phyloP scores from a whole-genome alignment of 1,140 invertebrate species.

The Lepeophtheirus salmonis region DNA sequence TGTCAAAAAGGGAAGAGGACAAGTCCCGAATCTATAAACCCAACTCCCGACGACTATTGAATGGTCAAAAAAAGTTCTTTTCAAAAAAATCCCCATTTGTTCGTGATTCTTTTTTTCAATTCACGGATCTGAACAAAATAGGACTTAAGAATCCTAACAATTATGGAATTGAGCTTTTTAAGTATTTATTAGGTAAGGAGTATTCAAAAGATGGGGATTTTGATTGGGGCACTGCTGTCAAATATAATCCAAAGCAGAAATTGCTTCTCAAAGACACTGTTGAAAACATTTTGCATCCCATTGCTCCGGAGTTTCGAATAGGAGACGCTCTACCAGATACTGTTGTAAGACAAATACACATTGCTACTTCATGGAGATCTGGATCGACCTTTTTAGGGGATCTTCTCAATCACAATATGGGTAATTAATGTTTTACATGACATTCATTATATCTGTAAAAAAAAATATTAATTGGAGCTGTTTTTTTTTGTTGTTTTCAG shows the following conservation, averaged over 20 bases:
- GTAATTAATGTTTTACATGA: too few relatives aligned
- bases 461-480: too few relatives aligned
- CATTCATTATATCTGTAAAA: too few relatives aligned
- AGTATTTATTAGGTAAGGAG: background rate
- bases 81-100: background rate
- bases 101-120: background rate
- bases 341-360: conserved; percentile 2
- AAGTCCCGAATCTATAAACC: too few relatives aligned
- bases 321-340: background rate
- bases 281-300: too few relatives aligned
- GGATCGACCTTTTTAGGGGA: conserved; percentile 21
- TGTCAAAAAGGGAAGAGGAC: too few relatives aligned
- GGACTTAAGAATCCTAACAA: background rate
- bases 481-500: too few relatives aligned
- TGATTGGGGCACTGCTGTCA: background rate
- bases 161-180: background rate
- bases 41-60: background rate
- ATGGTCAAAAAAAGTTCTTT: background rate
- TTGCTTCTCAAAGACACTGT: background rate
- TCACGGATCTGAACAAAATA: background rate
- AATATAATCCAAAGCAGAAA: background rate
- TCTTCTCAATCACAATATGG: background rate
- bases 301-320: background rate
- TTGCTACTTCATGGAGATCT: conserved; percentile 34
- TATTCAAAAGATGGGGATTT: background rate